These are phyloP conservation scores for Heterodera carotae DNA, from an alignment of 1,140 invertebrate species.

Conservation along the genomic window DNA sequence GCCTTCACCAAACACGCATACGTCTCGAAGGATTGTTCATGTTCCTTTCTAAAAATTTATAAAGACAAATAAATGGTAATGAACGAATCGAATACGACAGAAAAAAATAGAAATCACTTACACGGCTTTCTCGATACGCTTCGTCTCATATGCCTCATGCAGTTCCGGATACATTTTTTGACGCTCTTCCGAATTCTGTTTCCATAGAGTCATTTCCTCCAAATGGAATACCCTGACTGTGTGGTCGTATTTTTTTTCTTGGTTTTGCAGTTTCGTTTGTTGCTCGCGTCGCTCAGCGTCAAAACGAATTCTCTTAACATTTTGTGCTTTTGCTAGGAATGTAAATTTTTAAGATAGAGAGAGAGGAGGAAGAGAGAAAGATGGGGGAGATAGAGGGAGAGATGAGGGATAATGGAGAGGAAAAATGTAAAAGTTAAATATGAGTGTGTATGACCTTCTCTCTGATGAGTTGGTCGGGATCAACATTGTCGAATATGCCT, in stretches of 20 bases:
- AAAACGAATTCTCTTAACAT: slow-evolving; percentile 44
- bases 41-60: slow-evolving; percentile 55
- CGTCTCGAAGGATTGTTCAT: slow-evolving; percentile 44
- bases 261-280: slow-evolving; percentile 54
- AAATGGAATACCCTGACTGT: slow-evolving; percentile 61
- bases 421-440: no score
- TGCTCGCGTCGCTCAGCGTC: slow-evolving; percentile 55
- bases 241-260: slow-evolving; percentile 66
- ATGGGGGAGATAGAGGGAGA: no score
- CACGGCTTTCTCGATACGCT: slow-evolving; percentile 56
- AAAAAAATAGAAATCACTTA: slow-evolving; percentile 49
- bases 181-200: slow-evolving; percentile 46
- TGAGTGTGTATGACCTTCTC: no score
- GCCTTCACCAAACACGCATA: slow-evolving; percentile 49
- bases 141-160: slow-evolving; percentile 53
- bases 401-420: no score
- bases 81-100: background rate
- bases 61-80: slow-evolving; percentile 10
- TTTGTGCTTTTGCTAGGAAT: background rate
- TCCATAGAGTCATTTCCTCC: slow-evolving; percentile 57
- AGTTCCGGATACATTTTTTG: slow-evolving; percentile 35
- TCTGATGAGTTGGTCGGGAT: slow-evolving; percentile 55
- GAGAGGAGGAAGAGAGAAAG: no score
- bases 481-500: slow-evolving; percentile 55
- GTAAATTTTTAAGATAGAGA: no score